These are phyloP conservation scores for Rostratula benghalensis DNA, from an alignment of 2,113 vertebrate species.

Conservation along the genomic window DNA sequence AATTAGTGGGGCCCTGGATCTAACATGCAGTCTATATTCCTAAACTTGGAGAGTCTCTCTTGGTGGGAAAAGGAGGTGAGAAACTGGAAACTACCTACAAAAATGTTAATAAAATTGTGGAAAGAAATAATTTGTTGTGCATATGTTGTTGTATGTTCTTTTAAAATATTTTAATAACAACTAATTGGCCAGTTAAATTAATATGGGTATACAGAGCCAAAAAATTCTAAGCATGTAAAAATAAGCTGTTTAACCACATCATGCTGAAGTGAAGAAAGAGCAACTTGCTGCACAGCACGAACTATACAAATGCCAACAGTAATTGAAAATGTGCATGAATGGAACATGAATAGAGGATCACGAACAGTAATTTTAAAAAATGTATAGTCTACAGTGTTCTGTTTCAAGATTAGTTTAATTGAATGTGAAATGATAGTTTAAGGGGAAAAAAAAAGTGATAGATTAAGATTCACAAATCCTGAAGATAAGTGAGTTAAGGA, in stretches of 20 bases:
- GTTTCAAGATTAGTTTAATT: constrained; percentile 38
- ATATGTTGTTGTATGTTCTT: constrained; percentile 65
- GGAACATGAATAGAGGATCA: constrained; percentile 17
- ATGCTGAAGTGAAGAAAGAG: constrained; percentile 29
- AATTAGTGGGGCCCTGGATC: background rate
- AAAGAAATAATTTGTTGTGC: constrained; percentile 71
- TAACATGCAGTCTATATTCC: background rate
- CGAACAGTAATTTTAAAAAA: constrained; percentile 24
- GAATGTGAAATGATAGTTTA: constrained; percentile 42
- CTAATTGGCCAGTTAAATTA: constrained; percentile 68
- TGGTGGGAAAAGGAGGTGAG: constrained; percentile 59
- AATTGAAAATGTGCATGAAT: constrained; percentile 17
- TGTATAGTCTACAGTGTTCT: background rate
- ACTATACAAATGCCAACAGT: constrained; percentile 38
- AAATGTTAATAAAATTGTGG: constrained; percentile 68
- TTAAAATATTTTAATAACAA: constrained; percentile 69
- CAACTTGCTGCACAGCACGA: constrained; percentile 6
- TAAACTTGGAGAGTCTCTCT: constrained; percentile 3
- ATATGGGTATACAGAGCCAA: constrained; percentile 40
- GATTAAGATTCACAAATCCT: constrained; percentile 20
- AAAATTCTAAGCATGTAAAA: constrained; percentile 58
- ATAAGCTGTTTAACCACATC: constrained; percentile 37
- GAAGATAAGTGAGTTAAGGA: constrained; percentile 21
- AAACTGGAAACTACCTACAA: constrained; percentile 69
- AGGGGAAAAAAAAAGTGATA: background rate